A percentile compares a stretch with the other conserved stretches of the same genome.
Conservation (phyloP, 1,140 invertebrate species). For the Drosophila erecta region DNA sequence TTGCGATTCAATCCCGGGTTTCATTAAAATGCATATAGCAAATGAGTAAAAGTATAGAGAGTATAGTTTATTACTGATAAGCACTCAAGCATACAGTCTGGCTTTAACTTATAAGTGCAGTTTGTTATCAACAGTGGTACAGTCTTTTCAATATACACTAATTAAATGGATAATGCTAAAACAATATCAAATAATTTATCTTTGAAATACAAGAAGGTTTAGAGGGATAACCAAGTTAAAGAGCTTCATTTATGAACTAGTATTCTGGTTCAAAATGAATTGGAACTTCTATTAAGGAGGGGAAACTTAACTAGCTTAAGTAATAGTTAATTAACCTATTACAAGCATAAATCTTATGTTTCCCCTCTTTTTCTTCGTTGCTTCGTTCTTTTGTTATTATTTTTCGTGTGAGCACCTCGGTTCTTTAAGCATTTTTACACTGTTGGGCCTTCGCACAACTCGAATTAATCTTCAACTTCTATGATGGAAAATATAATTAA, state of each 20-base stretch:
- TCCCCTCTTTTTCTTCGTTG: neutral
- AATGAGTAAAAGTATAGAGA: neutral
- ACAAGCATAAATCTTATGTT: neutral
- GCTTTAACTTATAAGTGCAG: neutral
- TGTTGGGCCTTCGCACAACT: slow-evolving; percentile 34
- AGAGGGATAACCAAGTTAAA: too few relatives aligned
- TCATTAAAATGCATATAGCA: neutral
- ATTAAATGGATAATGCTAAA: too few relatives aligned
- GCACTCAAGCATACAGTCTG: neutral
- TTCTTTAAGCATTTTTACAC: slow-evolving; percentile 17
- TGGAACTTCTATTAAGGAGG: too few relatives aligned
- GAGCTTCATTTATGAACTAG: too few relatives aligned
- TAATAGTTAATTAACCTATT: neutral
- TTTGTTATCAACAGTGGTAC: slow-evolving; percentile 4
- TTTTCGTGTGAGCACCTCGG: slow-evolving; percentile 1
- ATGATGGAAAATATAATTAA: slow-evolving; percentile 22
- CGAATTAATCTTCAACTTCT: slow-evolving; percentile 45
- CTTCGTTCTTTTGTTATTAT: slow-evolving; percentile 26
- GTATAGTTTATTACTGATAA: slow-evolving; percentile 2
- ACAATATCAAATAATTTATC: too few relatives aligned
- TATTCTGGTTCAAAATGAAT: too few relatives aligned
- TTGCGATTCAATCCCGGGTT: too few relatives aligned
- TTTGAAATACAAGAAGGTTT: too few relatives aligned
- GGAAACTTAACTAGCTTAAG: too few relatives aligned
- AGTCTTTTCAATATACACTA: neutral